Base-by-base conservation (phyloP, 2,888 invertebrate species). In the Drosophila cracens region DNA sequence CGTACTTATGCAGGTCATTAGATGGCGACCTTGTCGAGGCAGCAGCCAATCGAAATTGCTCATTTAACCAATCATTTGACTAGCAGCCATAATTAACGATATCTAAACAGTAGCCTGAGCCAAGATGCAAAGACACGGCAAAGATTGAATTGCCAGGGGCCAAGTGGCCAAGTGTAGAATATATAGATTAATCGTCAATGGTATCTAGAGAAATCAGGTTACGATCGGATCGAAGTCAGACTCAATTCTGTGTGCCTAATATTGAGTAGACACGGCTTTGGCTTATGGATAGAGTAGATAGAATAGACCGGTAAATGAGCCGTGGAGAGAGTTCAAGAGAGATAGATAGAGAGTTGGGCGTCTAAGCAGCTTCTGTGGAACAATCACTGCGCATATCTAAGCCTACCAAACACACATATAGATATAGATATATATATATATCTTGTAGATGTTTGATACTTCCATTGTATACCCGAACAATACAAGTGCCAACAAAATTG, bases 191-290 rank as follows among this genome's bases (percentile, higher is more conserved):
- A 59, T 54, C 67, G 38, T 40, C 59, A 65, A 40, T 74, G 60
- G 51, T 25, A 58, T 29, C 36, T 58, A 59, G 74, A 76, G 82
- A 86, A 85, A 87, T 77, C 85, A 82, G 86, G 87, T 81, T 86
- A 79, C 61, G 57, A 59, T 43, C 46, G 70, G 73, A 84, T 83
- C 85, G 69, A 65, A 81, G 76, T 82, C 79, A 81, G 79, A 80
- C 75, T 80, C 75, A 83, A 74, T 82, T 73, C 72, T 62, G 64
- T 67, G 65, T 65, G 53, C 65, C 67, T 62, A 66, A 77, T 66
- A 46, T 64, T 74, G 82, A 79, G 69, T 74, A 69, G 83, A 72
- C 80, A 33, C n/a, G 53, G 31, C 52, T 38, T 36, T 40, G n/a
- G 16, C 21, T 56, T 64, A 43, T 57, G 67, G 63, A 51, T 60